Evolutionary conservation across 2,888 invertebrate genomes (phyloP).

Genomic region (Saturnia pavonia): DNA sequence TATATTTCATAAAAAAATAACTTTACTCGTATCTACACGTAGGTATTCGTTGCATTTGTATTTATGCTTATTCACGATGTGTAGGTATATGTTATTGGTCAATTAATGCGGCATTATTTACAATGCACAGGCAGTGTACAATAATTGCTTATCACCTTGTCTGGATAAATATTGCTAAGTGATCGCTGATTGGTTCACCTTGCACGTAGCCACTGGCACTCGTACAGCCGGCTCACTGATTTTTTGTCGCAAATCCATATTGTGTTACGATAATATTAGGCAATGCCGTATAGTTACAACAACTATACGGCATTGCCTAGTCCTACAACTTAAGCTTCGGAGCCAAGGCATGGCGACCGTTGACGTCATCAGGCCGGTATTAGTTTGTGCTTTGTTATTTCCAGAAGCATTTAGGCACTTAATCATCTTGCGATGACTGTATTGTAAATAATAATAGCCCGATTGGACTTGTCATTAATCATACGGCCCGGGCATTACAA

Average conservation of each 20-base stretch:
- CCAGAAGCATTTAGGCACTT: too few species aligned
- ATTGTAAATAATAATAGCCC: neutral
- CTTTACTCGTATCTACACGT: neutral
- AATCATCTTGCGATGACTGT: too few species aligned
- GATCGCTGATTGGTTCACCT: too few species aligned
- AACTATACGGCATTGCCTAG: too few species aligned
- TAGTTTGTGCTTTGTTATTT: too few species aligned
- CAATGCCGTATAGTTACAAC: too few species aligned
- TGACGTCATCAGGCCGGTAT: neutral
- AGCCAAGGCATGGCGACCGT: neutral
- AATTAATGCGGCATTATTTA: neutral
- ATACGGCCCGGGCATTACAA: neutral
- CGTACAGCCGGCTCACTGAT: neutral
- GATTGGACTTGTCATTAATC: neutral
- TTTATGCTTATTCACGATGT: neutral
- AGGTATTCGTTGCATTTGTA: neutral
- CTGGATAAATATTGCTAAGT: too few species aligned
- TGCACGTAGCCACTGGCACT: neutral
- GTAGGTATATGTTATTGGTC: neutral
- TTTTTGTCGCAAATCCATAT: neutral
- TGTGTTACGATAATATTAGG: neutral
- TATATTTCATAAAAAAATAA: slow-evolving; percentile 43
- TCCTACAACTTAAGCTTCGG: neutral
- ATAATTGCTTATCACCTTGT: neutral
- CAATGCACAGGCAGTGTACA: neutral